Evolutionary conservation across 2,113 vertebrate species (phyloP), one percentile per base, ranked within the genome.

Genomic region (Ochotona curzoniae): DNA sequence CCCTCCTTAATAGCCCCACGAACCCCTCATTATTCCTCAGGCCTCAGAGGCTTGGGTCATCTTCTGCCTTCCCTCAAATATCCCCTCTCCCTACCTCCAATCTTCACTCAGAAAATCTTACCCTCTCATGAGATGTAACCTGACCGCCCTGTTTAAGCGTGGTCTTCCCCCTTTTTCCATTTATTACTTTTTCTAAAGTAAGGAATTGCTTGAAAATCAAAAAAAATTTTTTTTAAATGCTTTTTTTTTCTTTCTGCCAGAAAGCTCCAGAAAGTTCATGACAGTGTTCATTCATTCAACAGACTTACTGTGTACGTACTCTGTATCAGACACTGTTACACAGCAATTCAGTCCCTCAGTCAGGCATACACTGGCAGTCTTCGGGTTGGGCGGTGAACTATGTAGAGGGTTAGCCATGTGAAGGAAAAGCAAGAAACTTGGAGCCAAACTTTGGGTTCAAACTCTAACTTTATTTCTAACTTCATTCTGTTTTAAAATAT

Each of bases 171-270:
- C 78, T 93, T 74, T 44, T 35, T 35, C 12, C 1, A 20, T 71
- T 76, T 66, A 21, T 83, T 66, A 3, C 15, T 44, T 38, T 66
- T 88, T 93, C n/a, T 90, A 67, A 87, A 80, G 64, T 26, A 92
- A 96, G 32, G 23, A 83, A 80, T 9, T 90, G 21, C 61, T 94
- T 73, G 71, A 84, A 87, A 21, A 87, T 14, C 4, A 71, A 83
- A 54, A 54, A 54, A 17, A 54, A 17, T 17, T 17, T 14, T 12
- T 17, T 54, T 17, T 8, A 54, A 54, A 54, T 49, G 30, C 15
- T 26, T 83, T 15, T 83, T 15, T 78, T 14, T 92, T 78, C 32
- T 20, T 49, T 13, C 76, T 63, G 7, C 49, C 57, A 74, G 69
- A 26, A 91, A 91, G 63, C 69, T 91, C 44, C 80, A 83, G 64